Evolutionary conservation across 2,888 invertebrate species (phyloP).

Genomic region (Scaptomyza polygonia): DNA sequence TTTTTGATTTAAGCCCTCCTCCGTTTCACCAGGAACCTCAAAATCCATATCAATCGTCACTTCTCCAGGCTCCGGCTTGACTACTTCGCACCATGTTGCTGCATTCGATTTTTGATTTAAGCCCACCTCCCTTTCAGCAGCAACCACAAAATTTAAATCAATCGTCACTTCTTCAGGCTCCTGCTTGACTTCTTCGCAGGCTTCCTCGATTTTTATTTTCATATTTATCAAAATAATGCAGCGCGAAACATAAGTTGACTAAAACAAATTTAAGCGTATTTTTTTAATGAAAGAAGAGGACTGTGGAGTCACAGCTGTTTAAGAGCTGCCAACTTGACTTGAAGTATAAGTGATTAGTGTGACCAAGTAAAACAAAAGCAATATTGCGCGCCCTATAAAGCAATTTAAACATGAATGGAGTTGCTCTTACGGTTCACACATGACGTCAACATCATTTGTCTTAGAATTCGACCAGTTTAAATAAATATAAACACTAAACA

Average conservation of each 20-base stretch:
- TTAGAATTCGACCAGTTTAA: background rate
- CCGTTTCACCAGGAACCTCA: no score
- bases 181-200: no score
- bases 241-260: no score
- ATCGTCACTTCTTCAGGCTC: background rate
- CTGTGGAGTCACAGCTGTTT: conserved; percentile 29
- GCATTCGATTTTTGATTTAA: background rate
- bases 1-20: no score
- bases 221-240: background rate
- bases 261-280: no score
- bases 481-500: background rate
- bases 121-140: background rate
- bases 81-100: background rate
- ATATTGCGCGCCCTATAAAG: background rate
- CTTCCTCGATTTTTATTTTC: background rate
- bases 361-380: background rate
- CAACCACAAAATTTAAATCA: background rate
- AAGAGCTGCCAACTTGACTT: background rate
- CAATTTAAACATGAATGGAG: conserved; percentile 5
- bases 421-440: background rate
- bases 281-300: background rate
- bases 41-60: no score
- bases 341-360: background rate
- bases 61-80: no score
- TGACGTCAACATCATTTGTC: no score